A percentile compares a stretch with the other conserved stretches of the same genome.
phyloP scores from a whole-genome alignment of 1,140 invertebrate species.

The Drosophila lacertosa region DNA sequence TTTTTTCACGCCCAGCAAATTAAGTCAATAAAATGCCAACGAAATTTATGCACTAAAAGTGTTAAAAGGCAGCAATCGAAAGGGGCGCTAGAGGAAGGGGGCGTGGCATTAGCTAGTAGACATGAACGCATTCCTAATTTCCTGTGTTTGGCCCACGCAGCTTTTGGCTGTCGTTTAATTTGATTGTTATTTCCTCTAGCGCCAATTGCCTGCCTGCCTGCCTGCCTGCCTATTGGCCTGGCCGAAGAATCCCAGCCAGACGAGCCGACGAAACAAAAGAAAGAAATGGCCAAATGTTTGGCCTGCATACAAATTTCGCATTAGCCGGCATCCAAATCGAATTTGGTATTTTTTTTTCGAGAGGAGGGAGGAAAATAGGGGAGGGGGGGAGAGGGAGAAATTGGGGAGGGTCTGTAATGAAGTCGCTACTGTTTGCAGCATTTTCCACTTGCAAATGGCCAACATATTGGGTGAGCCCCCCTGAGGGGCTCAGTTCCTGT shows the following conservation, averaged over 20 bases:
- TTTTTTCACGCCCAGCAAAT: constrained; percentile 75
- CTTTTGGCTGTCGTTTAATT: constrained; percentile 64
- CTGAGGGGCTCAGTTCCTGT: constrained; percentile 21
- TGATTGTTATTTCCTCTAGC: constrained; percentile 70
- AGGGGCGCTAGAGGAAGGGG: background rate
- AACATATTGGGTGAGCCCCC: constrained; percentile 62
- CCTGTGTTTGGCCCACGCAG: constrained; percentile 38
- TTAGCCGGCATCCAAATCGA: constrained; percentile 61
- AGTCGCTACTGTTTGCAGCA: constrained; percentile 34
- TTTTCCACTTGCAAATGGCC: constrained; percentile 42
- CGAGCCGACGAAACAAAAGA: constrained; percentile 63
- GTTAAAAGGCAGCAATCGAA: constrained; percentile 52
- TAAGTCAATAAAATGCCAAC: constrained; percentile 66
- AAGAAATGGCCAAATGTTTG: constrained; percentile 72
- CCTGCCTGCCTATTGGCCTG: background rate
- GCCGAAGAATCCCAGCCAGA: constrained; percentile 32
- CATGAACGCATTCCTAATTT: constrained; percentile 64
- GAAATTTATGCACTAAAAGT: constrained; percentile 67
- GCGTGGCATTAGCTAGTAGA: constrained; percentile 3
- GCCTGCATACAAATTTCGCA: constrained; percentile 77
- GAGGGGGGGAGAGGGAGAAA: background rate
- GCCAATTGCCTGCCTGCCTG: constrained; percentile 41
- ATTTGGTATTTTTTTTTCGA: constrained; percentile 25
- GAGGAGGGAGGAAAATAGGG: background rate
- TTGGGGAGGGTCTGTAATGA: constrained; percentile 34